Base-by-base conservation (phyloP, 2,113 vertebrate genomes). In the Heptranchias perlo region DNA sequence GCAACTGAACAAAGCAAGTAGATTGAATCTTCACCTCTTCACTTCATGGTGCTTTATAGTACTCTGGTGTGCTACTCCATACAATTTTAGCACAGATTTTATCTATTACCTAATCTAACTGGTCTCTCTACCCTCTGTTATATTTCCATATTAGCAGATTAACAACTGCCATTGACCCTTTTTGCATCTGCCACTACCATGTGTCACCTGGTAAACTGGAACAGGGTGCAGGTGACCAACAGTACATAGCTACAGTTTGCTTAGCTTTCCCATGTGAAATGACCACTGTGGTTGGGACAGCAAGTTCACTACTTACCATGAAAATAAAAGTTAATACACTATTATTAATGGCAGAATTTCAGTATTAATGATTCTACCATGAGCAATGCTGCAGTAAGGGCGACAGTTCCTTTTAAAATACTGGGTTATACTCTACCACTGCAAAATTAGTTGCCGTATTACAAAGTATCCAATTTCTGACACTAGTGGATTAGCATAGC, bases 281-380 rank as follows among this genome's bases (percentile, higher is more conserved):
- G 31, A 31, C 31, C 18, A 1, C 35, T 62, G 54, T 62, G 16
- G n/a, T 82, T 82, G 16, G 39, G 39, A 39, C 4, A 89, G 86
- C 7, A 25, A 52, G 47, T 95, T 47, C 21, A 25, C 5, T 65
- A 31, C 44, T 49, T 11, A 23, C 93, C 39, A 18, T 44, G 11
- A 89, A 54, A 52, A 28, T 13, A 31, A 54, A 89, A 23, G 47
- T 11, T 89, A 54, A 31, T 54, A 31, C 25, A 47, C 25, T 28
- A 52, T 87, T 28, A 28, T 47, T 94, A 67, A 67, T 64, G 62
- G 92, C 93, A 95, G 54, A 95, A 69, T 95, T 25, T 69, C 64
- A 95, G 25, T 49, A 65, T 65, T 94, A 49, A 69, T 14, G 44
- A 64, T 64, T 64, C 35, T 64, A 25, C 61, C 1, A 14, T 2